Evolutionary conservation across 2,888 invertebrate genomes (phyloP).

Genomic region (Tetragonisca angustula): DNA sequence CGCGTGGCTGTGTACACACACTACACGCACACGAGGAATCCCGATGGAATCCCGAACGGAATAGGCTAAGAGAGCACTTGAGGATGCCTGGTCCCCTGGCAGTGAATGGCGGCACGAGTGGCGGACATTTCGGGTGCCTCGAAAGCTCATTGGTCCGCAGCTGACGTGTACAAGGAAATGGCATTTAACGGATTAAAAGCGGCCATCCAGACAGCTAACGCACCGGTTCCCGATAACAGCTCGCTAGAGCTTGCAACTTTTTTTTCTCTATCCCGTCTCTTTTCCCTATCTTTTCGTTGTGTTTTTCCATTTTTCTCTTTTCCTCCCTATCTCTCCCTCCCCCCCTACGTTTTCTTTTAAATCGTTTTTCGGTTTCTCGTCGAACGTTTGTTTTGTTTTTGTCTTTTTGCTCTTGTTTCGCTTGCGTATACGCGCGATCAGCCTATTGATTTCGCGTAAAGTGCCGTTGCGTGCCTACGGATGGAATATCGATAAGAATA

Average conservation of each 20-base stretch:
- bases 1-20: conserved; percentile 27
- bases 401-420: background rate
- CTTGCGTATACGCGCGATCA: background rate
- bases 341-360: conserved; percentile 28
- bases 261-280: conserved; percentile 23
- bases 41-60: conserved; percentile 54
- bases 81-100: conserved; percentile 41
- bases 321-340: background rate
- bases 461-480: conserved; percentile 7
- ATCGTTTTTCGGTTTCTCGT: conserved; percentile 23
- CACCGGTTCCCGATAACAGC: conserved; percentile 51
- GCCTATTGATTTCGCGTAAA: conserved; percentile 50
- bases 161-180: conserved; percentile 75
- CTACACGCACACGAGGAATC: conserved; percentile 31
- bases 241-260: conserved; percentile 30
- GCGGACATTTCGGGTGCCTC: conserved; percentile 60
- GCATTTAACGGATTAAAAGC: conserved; percentile 77
- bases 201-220: conserved; percentile 53
- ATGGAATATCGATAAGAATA: conserved; percentile 23
- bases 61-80: conserved; percentile 62
- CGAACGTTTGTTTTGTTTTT: conserved; percentile 32
- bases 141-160: conserved; percentile 69
- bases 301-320: conserved; percentile 2
- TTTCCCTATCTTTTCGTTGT: conserved; percentile 23
- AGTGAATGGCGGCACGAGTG: conserved; percentile 58